These are phyloP conservation scores for Burhinus bistriatus DNA, from an alignment of 2,113 vertebrate genomes.

Conservation along the genomic window DNA sequence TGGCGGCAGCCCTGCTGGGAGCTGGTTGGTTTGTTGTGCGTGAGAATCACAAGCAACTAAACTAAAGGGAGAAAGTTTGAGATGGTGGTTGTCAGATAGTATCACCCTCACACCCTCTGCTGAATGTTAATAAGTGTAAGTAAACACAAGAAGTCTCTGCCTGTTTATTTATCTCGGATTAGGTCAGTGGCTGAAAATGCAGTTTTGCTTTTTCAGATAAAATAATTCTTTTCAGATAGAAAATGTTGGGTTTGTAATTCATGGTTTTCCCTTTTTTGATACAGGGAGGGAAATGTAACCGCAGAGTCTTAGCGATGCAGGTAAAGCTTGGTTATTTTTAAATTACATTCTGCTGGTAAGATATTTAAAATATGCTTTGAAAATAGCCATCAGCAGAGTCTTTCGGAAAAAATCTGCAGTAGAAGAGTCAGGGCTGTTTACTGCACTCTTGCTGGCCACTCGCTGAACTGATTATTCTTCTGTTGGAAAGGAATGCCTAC, in stretches of 20 bases:
- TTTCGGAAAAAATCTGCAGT: neutral
- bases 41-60: neutral
- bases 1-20: neutral
- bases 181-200: slow-evolving; percentile 29
- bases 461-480: neutral
- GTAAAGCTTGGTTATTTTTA: neutral
- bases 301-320: neutral
- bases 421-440: neutral
- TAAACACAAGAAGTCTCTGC: neutral
- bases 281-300: neutral
- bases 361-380: neutral
- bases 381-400: neutral
- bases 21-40: neutral
- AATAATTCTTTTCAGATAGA: neutral
- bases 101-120: neutral
- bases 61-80: neutral
- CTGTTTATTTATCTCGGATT: slow-evolving; percentile 10
- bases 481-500: neutral
- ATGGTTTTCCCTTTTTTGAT: neutral
- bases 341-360: neutral
- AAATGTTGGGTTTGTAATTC: neutral
- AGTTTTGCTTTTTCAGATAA: slow-evolving; percentile 2
- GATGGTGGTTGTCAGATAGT: neutral
- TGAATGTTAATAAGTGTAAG: neutral
- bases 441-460: neutral